phyloP scores from a whole-genome alignment of 2,797 vertebrate species.

The Amblyopsis hoosieri region DNA sequence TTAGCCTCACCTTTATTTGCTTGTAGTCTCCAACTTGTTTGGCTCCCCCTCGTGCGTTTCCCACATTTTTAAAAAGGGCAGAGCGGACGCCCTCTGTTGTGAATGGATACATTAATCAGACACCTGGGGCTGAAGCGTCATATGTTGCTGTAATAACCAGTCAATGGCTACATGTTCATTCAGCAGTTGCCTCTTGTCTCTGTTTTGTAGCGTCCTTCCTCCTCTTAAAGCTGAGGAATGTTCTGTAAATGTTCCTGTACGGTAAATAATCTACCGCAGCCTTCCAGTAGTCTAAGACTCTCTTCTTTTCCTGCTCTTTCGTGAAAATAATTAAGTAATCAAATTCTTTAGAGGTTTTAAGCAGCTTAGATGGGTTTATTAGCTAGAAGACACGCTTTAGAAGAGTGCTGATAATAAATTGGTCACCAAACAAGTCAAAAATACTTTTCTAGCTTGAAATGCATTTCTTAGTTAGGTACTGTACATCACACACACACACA shows the following conservation, averaged over 20 bases:
- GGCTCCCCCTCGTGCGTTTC: slow-evolving; percentile 31
- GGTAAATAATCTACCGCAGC: too few relatives aligned
- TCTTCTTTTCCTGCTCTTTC: too few relatives aligned
- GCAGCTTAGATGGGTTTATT: too few relatives aligned
- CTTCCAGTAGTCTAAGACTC: too few relatives aligned
- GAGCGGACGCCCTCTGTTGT: neutral
- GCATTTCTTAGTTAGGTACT: neutral
- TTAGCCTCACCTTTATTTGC: slow-evolving; percentile 71
- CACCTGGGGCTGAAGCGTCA: slow-evolving; percentile 22
- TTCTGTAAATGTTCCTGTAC: neutral
- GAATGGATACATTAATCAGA: slow-evolving; percentile 34
- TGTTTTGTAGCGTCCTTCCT: neutral
- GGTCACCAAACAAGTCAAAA: too few relatives aligned
- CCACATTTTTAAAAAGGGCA: slow-evolving; percentile 35
- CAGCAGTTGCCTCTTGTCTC: neutral
- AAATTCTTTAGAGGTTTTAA: too few relatives aligned
- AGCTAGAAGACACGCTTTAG: too few relatives aligned
- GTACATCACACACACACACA: neutral
- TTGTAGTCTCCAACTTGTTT: slow-evolving; percentile 57
- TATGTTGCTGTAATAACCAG: neutral
- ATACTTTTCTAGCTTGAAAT: neutral
- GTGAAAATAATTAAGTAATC: too few relatives aligned
- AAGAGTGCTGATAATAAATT: too few relatives aligned
- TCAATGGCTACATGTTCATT: neutral
- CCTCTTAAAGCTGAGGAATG: neutral